A percentile compares a stretch with the other conserved stretches of the same genome.
Evolutionary conservation across 1,140 invertebrate genomes (phyloP).

Genomic region (Pristionchus pacificus): DNA sequence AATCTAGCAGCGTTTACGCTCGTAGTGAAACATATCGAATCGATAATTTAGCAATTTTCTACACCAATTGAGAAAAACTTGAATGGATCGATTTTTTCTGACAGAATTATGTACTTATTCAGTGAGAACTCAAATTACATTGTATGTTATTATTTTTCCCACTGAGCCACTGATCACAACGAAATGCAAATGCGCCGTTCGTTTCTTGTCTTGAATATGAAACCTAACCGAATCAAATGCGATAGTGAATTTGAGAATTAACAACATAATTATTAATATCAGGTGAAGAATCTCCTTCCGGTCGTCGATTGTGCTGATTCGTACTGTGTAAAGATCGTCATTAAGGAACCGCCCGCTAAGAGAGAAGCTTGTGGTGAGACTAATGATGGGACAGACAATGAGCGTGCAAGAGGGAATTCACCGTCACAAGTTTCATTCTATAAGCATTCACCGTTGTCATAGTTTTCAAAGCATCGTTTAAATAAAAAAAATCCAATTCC

Average conservation of each 20-base stretch:
- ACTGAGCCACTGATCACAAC: too few species aligned
- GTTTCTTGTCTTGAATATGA: neutral
- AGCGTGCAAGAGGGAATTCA: neutral
- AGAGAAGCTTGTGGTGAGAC: slow-evolving; percentile 42
- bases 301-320: slow-evolving; percentile 41
- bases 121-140: too few species aligned
- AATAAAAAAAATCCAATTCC: neutral
- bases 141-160: too few species aligned
- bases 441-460: slow-evolving; percentile 11
- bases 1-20: too few species aligned
- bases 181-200: too few species aligned
- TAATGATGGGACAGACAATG: neutral
- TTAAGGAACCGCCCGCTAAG: slow-evolving; percentile 40
- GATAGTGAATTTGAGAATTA: too few species aligned
- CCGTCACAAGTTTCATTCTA: neutral
- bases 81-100: too few species aligned
- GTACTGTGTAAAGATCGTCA: slow-evolving; percentile 45
- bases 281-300: slow-evolving; percentile 30
- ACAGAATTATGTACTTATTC: too few species aligned
- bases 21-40: too few species aligned
- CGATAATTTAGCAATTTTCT: too few species aligned
- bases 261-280: neutral
- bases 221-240: too few species aligned
- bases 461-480: slow-evolving; percentile 3
- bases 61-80: too few species aligned